Percentiles rank a stretch among this genome's conserved stretches.
Evolutionary conservation across 2,113 vertebrate genomes (phyloP).

Genomic region (Atherinomorus stipes): DNA sequence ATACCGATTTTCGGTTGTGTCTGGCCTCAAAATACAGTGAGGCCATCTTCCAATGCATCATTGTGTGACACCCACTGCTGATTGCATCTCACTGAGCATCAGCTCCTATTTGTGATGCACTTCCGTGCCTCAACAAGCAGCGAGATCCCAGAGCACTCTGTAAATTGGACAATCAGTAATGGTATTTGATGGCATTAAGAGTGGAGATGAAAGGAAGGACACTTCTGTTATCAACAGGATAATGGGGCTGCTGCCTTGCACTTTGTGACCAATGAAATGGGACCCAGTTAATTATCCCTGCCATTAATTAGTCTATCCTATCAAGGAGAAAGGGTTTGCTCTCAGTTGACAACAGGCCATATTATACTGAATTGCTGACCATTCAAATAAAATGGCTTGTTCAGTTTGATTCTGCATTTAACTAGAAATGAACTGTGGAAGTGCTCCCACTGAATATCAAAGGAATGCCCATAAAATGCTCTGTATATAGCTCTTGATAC

Average conservation of each 20-base stretch:
- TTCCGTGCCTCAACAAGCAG: constrained; percentile 44
- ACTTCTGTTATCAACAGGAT: constrained; percentile 73
- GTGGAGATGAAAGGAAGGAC: constrained; percentile 78
- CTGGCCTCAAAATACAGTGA: constrained; percentile 5
- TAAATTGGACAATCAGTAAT: constrained; percentile 81
- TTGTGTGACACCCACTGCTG: constrained; percentile 23
- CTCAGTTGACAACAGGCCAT: constrained; percentile 46
- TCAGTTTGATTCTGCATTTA: constrained; percentile 27
- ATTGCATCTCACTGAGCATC: constrained; percentile 51
- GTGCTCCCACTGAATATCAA: neutral
- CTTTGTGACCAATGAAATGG: constrained; percentile 75
- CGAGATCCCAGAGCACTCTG: constrained; percentile 67
- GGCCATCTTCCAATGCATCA: constrained; percentile 21
- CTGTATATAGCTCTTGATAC: too few relatives aligned
- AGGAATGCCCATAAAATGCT: neutral
- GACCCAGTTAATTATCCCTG: constrained; percentile 76
- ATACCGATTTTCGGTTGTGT: constrained; percentile 8
- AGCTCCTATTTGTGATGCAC: constrained; percentile 63
- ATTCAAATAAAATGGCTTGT: constrained; percentile 24
- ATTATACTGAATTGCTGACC: constrained; percentile 49
- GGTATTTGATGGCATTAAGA: constrained; percentile 80
- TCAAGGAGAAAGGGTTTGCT: constrained; percentile 73
- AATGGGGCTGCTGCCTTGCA: constrained; percentile 72
- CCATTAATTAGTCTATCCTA: constrained; percentile 78
- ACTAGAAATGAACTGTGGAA: neutral